These are phyloP conservation scores for Nephrotoma appendiculata DNA, from an alignment of 2,888 invertebrate genomes.

Conservation along the genomic window DNA sequence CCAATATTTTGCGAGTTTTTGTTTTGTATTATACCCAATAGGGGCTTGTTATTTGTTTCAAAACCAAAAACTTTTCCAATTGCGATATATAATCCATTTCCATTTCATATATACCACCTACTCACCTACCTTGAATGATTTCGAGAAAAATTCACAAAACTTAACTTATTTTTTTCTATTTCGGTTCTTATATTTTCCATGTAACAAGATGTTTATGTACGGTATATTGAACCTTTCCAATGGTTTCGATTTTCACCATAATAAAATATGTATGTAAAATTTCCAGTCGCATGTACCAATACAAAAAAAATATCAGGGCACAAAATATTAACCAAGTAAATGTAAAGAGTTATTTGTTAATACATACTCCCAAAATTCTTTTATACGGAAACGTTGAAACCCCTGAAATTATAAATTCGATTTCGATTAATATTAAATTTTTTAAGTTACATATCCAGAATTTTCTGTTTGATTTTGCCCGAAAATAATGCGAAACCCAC, in stretches of 20 bases:
- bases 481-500: background rate
- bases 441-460: background rate
- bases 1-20: background rate
- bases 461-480: background rate
- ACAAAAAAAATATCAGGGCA: background rate
- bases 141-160: background rate
- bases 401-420: background rate
- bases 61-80: background rate
- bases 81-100: background rate
- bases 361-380: background rate
- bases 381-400: background rate
- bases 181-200: background rate
- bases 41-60: background rate
- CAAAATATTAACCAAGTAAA: background rate
- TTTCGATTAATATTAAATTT: background rate
- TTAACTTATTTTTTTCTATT: background rate
- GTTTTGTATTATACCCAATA: background rate
- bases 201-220: background rate
- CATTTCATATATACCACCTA: background rate
- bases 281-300: background rate
- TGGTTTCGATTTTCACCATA: background rate
- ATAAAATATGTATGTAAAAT: background rate
- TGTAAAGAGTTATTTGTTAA: background rate
- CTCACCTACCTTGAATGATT: background rate
- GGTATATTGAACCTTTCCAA: background rate